Base-by-base conservation (phyloP, 2,797 vertebrate genomes). In the Sus cebifrons region DNA sequence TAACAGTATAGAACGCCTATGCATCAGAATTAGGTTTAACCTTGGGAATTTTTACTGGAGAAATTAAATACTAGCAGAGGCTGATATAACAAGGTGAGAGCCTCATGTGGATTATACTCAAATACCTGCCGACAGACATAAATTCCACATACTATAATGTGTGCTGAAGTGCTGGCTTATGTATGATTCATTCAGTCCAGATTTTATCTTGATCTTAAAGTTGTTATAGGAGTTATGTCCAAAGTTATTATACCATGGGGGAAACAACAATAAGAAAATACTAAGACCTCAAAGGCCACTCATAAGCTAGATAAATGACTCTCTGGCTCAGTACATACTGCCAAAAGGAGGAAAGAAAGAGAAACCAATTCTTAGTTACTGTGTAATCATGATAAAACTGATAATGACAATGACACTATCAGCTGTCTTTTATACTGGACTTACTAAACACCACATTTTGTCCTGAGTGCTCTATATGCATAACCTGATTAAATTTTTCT, bases 51-150 rank as follows among this genome's bases (percentile, higher is more conserved):
- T 94, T 67, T 85, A 87, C 71, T 54, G 73, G 5, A 17, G 36
- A 93, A 95, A 85, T 84, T 44, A 79, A 87, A 85, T 70, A 87
- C 5, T 6, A 68, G 32, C 65, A 87, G 92, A 77, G 36, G 6
- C 44, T 64, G 25, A 56, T 70, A 40, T 27, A 78, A 52, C 25
- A 91, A 60, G 3, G 17, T 71, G 49, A 77, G 64, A 49, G 10
- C 16, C 15, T 68, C 60, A 29, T n/a, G 32, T n/a, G 20, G 6
- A 70, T 94, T 67, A 17, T 32, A 49, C 23, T 86, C 62, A 91
- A 90, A 56, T 27, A 73, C 16, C 94, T 75, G 27, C 20, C 89
- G 21, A 54, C 15, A 85, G 56, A 32, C 10, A 52, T 32, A 44
- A 82, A 58, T 92, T 83, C 25, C 58, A 49, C 62, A 17, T 71